Evolutionary conservation across 2,888 invertebrate species (phyloP).

Genomic region (Portevinia maculata): DNA sequence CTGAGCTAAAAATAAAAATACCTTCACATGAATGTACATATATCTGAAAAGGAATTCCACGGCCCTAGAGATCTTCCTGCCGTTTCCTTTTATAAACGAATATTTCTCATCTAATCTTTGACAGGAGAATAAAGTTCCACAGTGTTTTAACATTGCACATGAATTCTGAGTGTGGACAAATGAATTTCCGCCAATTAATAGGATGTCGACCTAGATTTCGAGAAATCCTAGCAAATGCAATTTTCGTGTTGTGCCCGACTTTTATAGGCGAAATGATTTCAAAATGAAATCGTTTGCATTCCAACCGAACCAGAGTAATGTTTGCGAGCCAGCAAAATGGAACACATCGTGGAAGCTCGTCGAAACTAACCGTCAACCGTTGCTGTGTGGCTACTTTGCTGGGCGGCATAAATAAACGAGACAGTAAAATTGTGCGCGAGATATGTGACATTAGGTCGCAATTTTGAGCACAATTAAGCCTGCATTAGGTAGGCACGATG

Average conservation of each 20-base stretch:
- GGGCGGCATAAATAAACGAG: not conserved
- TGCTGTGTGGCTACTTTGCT: not conserved
- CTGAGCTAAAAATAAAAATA: not conserved
- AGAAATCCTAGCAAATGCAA: constrained; percentile 33
- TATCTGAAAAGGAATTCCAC: constrained; percentile 3
- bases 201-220: constrained; percentile 21
- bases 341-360: constrained; percentile 15
- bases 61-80: not conserved
- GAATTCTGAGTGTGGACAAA: constrained; percentile 4
- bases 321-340: not conserved
- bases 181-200: constrained; percentile 12
- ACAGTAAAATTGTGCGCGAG: constrained; percentile 16
- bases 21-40: not conserved
- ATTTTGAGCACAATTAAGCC: constrained; percentile 29
- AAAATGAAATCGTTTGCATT: constrained; percentile 22
- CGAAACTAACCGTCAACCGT: constrained; percentile 24
- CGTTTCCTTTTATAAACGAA: no score
- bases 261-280: constrained; percentile 3
- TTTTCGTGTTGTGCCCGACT: constrained; percentile 16
- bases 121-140: no score
- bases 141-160: no score
- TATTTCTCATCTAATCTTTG: no score
- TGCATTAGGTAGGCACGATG: no score
- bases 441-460: constrained; percentile 36
- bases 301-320: not conserved